Evolutionary conservation across 92 coral and sea anemone genomes (phyloP).

Genomic region (Pocillopora meandrina): DNA sequence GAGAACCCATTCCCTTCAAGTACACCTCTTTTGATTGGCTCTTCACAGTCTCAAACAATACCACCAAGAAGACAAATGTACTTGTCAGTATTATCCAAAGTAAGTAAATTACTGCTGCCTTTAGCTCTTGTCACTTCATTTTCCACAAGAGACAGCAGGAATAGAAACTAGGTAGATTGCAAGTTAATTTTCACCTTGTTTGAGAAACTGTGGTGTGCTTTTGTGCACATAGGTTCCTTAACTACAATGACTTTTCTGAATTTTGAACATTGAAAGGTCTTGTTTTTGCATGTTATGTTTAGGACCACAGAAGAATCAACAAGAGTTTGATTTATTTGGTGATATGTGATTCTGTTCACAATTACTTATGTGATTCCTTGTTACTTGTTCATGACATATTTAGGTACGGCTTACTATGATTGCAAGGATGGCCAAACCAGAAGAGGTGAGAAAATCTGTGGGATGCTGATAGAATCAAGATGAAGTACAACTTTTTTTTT

Average conservation of each 20-base stretch:
- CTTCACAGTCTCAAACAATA: slow-evolving; percentile 84
- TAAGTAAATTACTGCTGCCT: slow-evolving; percentile 16
- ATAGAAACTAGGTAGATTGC: too few species aligned
- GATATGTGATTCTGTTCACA: background rate
- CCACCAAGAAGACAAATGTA: slow-evolving; percentile 97
- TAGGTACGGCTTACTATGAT: slow-evolving; percentile 97
- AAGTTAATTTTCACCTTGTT: too few species aligned
- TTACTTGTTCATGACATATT: background rate
- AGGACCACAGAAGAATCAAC: background rate
- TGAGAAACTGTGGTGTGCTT: too few species aligned
- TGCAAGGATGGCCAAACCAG: slow-evolving; percentile 99
- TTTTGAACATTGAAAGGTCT: too few species aligned
- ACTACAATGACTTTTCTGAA: too few species aligned
- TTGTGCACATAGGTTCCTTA: too few species aligned
- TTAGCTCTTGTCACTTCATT: too few species aligned
- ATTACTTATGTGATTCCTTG: background rate
- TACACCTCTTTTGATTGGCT: slow-evolving; percentile 87
- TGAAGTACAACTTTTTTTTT: too few species aligned
- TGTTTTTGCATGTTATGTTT: background rate
- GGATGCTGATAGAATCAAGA: background rate
- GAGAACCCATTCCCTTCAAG: slow-evolving; percentile 98
- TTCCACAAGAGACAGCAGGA: too few species aligned
- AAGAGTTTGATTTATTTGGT: too few species aligned
- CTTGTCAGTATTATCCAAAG: slow-evolving; percentile 92
- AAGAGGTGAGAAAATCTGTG: slow-evolving; percentile 67